These are phyloP conservation scores for Tiliacea citrago DNA, from an alignment of 2,888 invertebrate genomes.

Conservation along the genomic window DNA sequence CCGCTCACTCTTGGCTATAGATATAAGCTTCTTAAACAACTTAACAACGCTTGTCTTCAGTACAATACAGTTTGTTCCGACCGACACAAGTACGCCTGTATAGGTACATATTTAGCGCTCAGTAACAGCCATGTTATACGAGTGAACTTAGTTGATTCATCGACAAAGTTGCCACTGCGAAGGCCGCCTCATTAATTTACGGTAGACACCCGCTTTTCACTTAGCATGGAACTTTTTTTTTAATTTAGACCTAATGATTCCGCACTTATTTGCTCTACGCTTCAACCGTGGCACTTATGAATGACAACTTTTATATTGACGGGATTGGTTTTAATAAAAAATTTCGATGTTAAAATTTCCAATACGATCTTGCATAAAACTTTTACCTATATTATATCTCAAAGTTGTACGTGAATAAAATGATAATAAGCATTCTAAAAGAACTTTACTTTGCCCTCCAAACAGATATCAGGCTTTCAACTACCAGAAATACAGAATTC, in stretches of 20 bases:
- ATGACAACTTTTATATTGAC: not conserved
- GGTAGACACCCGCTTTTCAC: conserved; percentile 57
- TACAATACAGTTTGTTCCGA: conserved; percentile 26
- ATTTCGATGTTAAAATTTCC: not conserved
- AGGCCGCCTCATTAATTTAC: conserved; percentile 60
- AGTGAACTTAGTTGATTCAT: conserved; percentile 64
- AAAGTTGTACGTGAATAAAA: conserved; percentile 20
- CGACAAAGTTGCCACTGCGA: conserved; percentile 56
- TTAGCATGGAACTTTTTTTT: conserved; percentile 42
- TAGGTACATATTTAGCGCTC: conserved; percentile 30
- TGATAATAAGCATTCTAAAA: conserved; percentile 38
- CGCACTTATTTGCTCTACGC: conserved; percentile 27
- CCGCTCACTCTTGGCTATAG: not conserved
- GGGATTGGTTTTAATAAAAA: not conserved
- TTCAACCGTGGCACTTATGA: not conserved
- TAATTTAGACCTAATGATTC: conserved; percentile 32
- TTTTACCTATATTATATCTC: not conserved
- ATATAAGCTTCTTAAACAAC: conserved; percentile 7
- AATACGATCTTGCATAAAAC: not conserved
- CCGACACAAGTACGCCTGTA: conserved; percentile 14
- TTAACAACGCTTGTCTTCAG: not conserved
- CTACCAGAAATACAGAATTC: conserved; percentile 38
- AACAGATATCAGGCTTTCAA: conserved; percentile 24
- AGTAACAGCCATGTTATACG: conserved; percentile 51
- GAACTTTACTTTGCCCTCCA: conserved; percentile 13